Conservation (phyloP, 2,113 vertebrate genomes). For the Myxocyprinus asiaticus region DNA sequence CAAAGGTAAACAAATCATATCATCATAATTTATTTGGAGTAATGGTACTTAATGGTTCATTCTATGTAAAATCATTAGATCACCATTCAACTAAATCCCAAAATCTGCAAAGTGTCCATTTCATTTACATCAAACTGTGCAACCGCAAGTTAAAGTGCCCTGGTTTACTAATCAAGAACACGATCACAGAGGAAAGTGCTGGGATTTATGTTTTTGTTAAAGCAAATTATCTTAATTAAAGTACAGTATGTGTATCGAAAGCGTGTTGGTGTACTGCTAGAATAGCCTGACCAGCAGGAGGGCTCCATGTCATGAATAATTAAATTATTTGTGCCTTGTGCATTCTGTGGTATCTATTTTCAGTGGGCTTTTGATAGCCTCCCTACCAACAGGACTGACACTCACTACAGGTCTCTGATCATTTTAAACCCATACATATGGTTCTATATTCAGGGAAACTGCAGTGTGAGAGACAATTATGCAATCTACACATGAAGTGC, state of each 20-base stretch:
- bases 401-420: no score
- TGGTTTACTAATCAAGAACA: background rate
- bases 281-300: constrained; percentile 55
- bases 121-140: constrained; percentile 5
- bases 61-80: no score
- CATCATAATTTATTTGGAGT: no score
- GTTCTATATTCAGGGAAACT: background rate
- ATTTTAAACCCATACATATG: background rate
- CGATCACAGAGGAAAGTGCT: no score
- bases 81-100: no score
- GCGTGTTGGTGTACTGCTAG: constrained; percentile 8
- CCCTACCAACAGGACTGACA: constrained; percentile 21
- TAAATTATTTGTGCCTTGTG: constrained; percentile 59
- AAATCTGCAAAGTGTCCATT: background rate
- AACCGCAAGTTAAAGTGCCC: background rate
- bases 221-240: background rate
- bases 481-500: no score
- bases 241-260: constrained; percentile 1
- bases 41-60: no score
- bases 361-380: constrained; percentile 60
- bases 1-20: background rate
- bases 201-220: background rate
- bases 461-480: no score
- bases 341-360: constrained; percentile 66
- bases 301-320: constrained; percentile 69